Percentiles rank a stretch among this genome's conserved stretches.
Conservation (phyloP, 2,113 vertebrate species). For the Sebastes schlegelii region DNA sequence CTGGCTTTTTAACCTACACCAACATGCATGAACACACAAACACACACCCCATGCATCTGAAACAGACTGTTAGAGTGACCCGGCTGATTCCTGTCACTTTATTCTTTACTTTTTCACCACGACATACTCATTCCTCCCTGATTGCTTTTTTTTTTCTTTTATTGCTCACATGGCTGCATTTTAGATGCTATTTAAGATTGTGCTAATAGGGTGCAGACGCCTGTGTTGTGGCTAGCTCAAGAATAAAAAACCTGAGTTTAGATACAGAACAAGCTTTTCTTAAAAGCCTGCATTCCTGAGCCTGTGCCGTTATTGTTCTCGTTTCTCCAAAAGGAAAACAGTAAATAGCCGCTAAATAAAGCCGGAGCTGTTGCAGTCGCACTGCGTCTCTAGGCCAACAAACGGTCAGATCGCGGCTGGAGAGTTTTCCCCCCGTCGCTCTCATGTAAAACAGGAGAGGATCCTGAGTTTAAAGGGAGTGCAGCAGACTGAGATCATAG, state of each 20-base stretch:
- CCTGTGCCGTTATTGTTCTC: constrained; percentile 6
- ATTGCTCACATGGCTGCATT: constrained; percentile 44
- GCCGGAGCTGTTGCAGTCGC: constrained; percentile 34
- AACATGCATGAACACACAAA: constrained; percentile 31
- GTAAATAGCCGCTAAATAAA: constrained; percentile 56
- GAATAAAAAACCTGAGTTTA: constrained; percentile 25
- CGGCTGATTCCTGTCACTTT: constrained; percentile 21
- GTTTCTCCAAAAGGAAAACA: constrained; percentile 37
- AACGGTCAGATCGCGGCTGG: constrained; percentile 57
- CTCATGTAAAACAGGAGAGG: constrained; percentile 47
- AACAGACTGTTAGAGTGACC: constrained; percentile 7
- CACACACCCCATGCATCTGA: constrained; percentile 26
- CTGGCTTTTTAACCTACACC: constrained; percentile 50
- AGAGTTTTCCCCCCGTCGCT: constrained; percentile 25
- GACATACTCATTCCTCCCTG: constrained; percentile 7
- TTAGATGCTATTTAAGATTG: constrained; percentile 54
- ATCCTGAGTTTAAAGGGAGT: constrained; percentile 45
- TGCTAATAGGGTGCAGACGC: constrained; percentile 35
- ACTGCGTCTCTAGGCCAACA: constrained; percentile 13
- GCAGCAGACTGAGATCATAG: constrained; percentile 64
- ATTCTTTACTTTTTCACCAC: constrained; percentile 14
- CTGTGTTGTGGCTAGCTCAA: constrained; percentile 54
- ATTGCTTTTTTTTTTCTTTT: constrained; percentile 36
- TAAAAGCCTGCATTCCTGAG: constrained; percentile 35
- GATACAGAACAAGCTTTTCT: constrained; percentile 9